phyloP scores from a whole-genome alignment of 2,888 invertebrate genomes.

The Tubulanus polymorphus region DNA sequence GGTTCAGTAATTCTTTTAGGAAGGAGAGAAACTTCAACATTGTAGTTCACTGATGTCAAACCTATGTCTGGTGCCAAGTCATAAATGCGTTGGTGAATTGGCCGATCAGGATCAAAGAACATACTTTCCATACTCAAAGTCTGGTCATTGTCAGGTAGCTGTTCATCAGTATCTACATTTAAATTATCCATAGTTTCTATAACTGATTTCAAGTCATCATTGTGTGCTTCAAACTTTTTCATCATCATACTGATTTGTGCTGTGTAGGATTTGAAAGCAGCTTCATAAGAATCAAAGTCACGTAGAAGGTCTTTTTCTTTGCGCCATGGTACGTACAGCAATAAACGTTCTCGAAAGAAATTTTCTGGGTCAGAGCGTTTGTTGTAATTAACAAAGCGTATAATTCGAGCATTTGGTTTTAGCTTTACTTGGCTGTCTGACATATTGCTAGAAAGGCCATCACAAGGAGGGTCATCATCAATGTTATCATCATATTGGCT shows the following conservation, averaged over 20 bases:
- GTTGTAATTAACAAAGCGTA: background rate
- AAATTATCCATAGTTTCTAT: background rate
- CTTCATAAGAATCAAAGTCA: slow-evolving; percentile 9
- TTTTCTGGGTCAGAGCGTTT: background rate
- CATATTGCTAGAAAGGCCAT: background rate
- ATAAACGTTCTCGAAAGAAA: background rate
- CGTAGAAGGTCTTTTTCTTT: slow-evolving; percentile 21
- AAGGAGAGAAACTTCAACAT: background rate
- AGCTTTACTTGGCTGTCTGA: slow-evolving; percentile 10
- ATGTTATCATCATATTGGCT: background rate
- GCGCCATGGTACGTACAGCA: slow-evolving; percentile 38
- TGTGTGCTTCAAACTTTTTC: slow-evolving; percentile 8
- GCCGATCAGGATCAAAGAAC: background rate
- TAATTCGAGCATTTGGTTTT: background rate
- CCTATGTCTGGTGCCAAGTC: background rate
- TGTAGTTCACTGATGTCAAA: background rate
- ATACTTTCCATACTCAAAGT: too few relatives aligned
- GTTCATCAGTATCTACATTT: background rate
- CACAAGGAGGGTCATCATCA: background rate
- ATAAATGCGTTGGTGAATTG: background rate
- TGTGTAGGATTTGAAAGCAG: slow-evolving; percentile 4
- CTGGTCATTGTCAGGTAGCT: background rate
- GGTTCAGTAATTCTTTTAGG: background rate
- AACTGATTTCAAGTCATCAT: slow-evolving; percentile 4
- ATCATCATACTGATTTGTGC: background rate